These are phyloP conservation scores for Zaprionus nigranus DNA, from an alignment of 1,140 invertebrate species.

Conservation along the genomic window DNA sequence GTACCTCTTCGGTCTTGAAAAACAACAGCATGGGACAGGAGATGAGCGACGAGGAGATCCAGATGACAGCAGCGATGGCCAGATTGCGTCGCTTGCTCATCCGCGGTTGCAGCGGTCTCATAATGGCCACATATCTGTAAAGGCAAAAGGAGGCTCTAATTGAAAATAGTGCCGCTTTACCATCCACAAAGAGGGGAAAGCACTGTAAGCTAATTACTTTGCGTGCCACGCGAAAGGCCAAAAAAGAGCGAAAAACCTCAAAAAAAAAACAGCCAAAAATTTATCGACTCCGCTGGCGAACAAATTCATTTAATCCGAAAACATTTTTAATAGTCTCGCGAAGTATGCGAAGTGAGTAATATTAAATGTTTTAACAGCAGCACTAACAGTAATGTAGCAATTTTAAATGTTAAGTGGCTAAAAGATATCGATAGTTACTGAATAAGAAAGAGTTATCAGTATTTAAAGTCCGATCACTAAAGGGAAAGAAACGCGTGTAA, in stretches of 20 bases:
- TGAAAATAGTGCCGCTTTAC: background rate
- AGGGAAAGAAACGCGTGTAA: background rate
- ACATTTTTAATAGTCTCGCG: background rate
- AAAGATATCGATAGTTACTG: background rate
- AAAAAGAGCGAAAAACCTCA: background rate
- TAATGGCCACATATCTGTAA: slow-evolving; percentile 95
- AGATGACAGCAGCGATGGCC: slow-evolving; percentile 92
- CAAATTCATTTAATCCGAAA: background rate
- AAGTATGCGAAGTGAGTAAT: background rate
- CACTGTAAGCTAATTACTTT: slow-evolving; percentile 1
- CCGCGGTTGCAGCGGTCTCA: slow-evolving; percentile 93
- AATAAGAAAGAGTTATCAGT: no score
- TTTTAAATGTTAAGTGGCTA: background rate
- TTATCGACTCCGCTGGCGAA: background rate
- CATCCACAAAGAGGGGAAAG: background rate
- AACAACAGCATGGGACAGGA: slow-evolving; percentile 94
- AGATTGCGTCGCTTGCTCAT: slow-evolving; percentile 93
- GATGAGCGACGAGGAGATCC: slow-evolving; percentile 90
- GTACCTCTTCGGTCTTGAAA: slow-evolving; percentile 88
- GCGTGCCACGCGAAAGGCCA: background rate
- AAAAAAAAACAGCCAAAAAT: background rate
- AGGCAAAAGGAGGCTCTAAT: slow-evolving; percentile 15
- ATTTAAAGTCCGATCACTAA: background rate
- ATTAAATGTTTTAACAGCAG: background rate
- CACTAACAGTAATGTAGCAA: background rate